Evolutionary conservation across 2,113 vertebrate species (phyloP).

Genomic region (Donacobius atricapilla): DNA sequence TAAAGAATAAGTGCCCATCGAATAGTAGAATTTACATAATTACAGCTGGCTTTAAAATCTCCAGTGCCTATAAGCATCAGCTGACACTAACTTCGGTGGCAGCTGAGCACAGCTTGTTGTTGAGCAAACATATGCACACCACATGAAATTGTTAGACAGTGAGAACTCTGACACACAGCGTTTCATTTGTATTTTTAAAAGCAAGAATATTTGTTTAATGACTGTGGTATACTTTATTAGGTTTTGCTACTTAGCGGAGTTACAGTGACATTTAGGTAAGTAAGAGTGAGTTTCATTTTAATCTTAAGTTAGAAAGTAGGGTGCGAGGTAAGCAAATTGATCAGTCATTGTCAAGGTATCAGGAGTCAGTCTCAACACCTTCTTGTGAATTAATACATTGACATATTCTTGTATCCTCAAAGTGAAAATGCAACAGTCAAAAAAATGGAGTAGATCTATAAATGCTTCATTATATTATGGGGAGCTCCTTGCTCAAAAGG

Average conservation of each 20-base stretch:
- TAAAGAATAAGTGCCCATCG: neutral
- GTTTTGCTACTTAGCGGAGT: neutral
- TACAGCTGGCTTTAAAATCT: neutral
- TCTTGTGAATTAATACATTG: neutral
- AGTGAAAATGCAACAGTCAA: neutral
- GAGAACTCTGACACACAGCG: neutral
- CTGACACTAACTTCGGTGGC: neutral
- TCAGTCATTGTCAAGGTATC: accelerated
- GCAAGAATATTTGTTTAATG: neutral
- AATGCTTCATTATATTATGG: neutral
- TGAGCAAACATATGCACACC: neutral
- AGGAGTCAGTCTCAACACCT: neutral
- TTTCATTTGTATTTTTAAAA: neutral
- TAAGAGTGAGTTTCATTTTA: neutral
- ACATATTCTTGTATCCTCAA: neutral
- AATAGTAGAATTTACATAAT: neutral
- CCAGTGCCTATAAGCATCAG: neutral
- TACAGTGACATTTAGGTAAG: neutral
- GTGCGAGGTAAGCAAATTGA: neutral
- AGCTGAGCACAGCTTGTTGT: neutral
- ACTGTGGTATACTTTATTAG: neutral
- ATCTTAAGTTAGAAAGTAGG: neutral
- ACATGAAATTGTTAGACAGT: neutral
- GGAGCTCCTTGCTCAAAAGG: neutral
- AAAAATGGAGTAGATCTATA: neutral